These are phyloP conservation scores for Drosophila punjabiensis DNA, from an alignment of 1,140 invertebrate genomes.

Conservation along the genomic window DNA sequence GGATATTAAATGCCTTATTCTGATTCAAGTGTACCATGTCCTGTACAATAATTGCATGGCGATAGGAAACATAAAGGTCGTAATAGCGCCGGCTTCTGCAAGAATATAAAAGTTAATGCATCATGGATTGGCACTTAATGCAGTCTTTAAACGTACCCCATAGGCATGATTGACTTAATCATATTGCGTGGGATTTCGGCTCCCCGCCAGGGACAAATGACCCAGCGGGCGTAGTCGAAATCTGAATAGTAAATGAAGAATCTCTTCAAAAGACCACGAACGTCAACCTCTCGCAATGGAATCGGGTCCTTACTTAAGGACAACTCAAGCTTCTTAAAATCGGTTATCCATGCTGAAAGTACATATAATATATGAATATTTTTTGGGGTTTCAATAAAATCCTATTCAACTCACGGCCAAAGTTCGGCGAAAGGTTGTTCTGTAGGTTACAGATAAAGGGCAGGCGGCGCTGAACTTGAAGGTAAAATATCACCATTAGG, in stretches of 20 bases:
- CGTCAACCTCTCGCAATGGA: not conserved
- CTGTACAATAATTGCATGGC: too few species aligned
- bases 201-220: slow-evolving; percentile 37
- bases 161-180: not conserved
- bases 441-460: slow-evolving; percentile 29
- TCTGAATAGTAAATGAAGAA: slow-evolving; percentile 32
- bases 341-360: slow-evolving; percentile 20
- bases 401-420: slow-evolving; percentile 22
- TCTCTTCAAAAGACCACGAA: not conserved
- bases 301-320: slow-evolving; percentile 5
- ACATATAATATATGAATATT: too few species aligned
- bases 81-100: too few species aligned
- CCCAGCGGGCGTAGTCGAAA: slow-evolving; percentile 5
- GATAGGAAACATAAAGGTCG: too few species aligned
- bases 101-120: too few species aligned
- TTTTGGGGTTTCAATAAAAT: not conserved
- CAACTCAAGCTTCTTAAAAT: not conserved
- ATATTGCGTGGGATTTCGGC: not conserved
- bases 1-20: too few species aligned
- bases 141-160: slow-evolving; percentile 6
- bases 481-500: slow-evolving; percentile 38
- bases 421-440: not conserved
- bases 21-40: too few species aligned
- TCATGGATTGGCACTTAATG: not conserved
- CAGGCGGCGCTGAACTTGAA: slow-evolving; percentile 25